These are phyloP conservation scores for Tokudaia tokunoshimensis DNA, from an alignment of 2,797 vertebrate genomes.

Conservation along the genomic window DNA sequence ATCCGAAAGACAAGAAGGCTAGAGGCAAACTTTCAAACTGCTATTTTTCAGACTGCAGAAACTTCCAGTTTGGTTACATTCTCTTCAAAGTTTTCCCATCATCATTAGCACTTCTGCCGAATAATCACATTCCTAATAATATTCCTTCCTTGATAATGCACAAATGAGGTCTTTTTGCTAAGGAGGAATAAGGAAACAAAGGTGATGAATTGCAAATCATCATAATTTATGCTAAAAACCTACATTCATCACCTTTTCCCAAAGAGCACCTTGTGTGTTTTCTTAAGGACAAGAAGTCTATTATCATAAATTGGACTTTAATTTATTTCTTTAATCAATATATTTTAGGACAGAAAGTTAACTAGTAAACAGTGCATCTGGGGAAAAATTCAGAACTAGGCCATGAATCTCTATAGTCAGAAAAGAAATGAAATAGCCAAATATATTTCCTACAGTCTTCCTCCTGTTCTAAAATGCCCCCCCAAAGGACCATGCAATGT, in stretches of 20 bases:
- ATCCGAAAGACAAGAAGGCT: not conserved
- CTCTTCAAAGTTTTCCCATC: constrained; percentile 53
- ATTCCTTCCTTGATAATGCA: constrained; percentile 39
- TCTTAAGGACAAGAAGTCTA: constrained; percentile 46
- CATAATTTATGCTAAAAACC: constrained; percentile 77
- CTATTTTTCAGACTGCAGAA: constrained; percentile 53
- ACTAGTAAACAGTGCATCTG: constrained; percentile 67
- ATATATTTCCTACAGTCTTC: constrained; percentile 18
- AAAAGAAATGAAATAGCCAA: not conserved
- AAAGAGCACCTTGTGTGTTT: constrained; percentile 57
- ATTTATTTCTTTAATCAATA: constrained; percentile 71
- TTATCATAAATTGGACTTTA: constrained; percentile 70
- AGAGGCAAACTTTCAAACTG: not conserved
- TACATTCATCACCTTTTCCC: constrained; percentile 67
- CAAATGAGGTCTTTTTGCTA: constrained; percentile 60
- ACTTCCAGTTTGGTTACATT: constrained; percentile 56
- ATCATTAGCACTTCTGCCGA: constrained; percentile 69
- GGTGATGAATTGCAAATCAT: constrained; percentile 72
- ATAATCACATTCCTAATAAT: constrained; percentile 75
- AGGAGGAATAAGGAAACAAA: constrained; percentile 46
- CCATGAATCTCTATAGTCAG: constrained; percentile 32
- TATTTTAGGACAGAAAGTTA: constrained; percentile 72
- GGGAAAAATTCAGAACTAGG: constrained; percentile 38
- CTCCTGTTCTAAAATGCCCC: constrained; percentile 55
- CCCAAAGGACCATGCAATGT: constrained; percentile 17